Percentiles rank a stretch among this genome's conserved stretches.
Conservation (phyloP, 2,797 vertebrate species). For the Kryptopterus vitreolus region DNA sequence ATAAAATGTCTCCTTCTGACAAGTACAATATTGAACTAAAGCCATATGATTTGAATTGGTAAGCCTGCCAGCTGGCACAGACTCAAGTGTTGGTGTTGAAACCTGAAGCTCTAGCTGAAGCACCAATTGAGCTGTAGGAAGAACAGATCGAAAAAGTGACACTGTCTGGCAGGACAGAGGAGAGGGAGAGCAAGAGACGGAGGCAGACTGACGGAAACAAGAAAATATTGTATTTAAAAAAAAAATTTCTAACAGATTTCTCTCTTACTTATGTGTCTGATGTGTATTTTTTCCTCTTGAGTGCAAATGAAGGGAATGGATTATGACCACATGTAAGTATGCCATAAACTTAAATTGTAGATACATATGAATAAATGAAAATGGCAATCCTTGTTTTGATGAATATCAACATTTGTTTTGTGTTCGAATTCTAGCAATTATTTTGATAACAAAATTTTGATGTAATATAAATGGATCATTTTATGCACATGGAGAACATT, state of each 20-base stretch:
- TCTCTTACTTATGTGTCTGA: neutral
- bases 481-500: neutral
- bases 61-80: conserved; percentile 55
- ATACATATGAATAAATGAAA: neutral
- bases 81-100: conserved; percentile 55
- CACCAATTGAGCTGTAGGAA: conserved; percentile 51
- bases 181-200: conserved; percentile 62
- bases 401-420: neutral
- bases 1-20: neutral
- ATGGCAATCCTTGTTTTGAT: neutral
- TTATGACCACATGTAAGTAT: conserved; percentile 23
- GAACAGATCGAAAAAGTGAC: conserved; percentile 51
- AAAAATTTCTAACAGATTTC: neutral
- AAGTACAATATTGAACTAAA: neutral
- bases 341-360: neutral
- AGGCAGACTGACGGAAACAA: conserved; percentile 52
- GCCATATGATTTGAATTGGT: conserved; percentile 33
- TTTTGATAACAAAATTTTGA: neutral
- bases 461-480: neutral
- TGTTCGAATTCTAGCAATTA: neutral
- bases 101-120: conserved; percentile 62
- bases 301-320: neutral
- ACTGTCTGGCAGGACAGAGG: conserved; percentile 53
- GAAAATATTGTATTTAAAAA: neutral
- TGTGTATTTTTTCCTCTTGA: neutral